These are phyloP conservation scores for Bufotes viridis DNA, from an alignment of 2,797 vertebrate species.

Conservation along the genomic window DNA sequence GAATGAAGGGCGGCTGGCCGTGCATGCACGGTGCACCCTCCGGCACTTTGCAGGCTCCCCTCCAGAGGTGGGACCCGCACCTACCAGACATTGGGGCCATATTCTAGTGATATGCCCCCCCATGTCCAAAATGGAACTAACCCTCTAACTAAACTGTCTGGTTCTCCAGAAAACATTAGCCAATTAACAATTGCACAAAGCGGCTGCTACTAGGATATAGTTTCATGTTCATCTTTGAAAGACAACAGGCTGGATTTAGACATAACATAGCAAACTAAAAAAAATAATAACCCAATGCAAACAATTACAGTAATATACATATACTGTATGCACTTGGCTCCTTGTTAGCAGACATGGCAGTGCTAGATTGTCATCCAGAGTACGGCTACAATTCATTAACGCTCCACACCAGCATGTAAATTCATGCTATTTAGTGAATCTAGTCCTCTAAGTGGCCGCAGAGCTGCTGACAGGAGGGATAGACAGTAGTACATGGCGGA, in stretches of 20 bases:
- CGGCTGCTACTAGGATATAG: background rate
- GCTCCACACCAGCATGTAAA: background rate
- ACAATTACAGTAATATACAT: background rate
- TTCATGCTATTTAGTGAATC: background rate
- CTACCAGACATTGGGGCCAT: no score
- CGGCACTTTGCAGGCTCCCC: no score
- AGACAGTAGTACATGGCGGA: constrained; percentile 20
- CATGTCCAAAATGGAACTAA: no score
- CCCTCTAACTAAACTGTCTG: no score
- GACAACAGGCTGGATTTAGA: background rate
- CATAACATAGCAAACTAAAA: background rate
- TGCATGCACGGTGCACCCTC: no score
- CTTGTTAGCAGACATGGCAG: background rate
- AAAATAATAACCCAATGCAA: background rate
- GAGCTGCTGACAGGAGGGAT: constrained; percentile 7
- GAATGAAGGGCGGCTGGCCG: no score
- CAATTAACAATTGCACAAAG: background rate
- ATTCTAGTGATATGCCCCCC: no score
- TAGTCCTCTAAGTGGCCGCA: background rate
- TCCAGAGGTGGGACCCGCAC: no score
- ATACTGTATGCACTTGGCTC: background rate
- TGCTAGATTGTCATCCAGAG: background rate
- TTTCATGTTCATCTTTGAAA: background rate
- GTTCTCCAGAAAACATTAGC: background rate
- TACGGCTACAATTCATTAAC: background rate